phyloP scores from a whole-genome alignment of 2,113 vertebrate species.

The Gopherus evgoodei region DNA sequence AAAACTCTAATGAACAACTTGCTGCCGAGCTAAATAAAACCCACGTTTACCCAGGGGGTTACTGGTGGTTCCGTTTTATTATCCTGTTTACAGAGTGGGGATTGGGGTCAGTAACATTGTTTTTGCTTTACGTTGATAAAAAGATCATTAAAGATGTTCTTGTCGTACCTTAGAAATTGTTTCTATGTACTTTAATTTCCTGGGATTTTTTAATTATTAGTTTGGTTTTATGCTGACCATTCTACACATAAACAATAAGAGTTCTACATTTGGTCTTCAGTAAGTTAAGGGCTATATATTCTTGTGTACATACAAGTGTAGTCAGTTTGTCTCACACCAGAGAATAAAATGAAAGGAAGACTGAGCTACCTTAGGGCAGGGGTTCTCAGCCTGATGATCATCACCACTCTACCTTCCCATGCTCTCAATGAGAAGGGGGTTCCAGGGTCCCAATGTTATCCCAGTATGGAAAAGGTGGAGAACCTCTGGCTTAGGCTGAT shows the following conservation, averaged over 20 bases:
- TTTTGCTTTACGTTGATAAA: not conserved
- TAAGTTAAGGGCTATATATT: not conserved
- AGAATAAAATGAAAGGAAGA: not conserved
- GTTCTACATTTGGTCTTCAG: not conserved
- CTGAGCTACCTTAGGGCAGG: not conserved
- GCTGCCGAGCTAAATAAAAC: not conserved
- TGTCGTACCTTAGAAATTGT: not conserved
- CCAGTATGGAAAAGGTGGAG: not conserved
- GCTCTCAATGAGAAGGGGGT: not conserved
- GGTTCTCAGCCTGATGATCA: not conserved
- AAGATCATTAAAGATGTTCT: not conserved
- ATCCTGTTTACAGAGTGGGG: not conserved
- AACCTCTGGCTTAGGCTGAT: not conserved
- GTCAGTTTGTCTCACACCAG: not conserved
- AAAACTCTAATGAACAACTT: conserved; percentile 23
- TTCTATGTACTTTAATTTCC: accelerated
- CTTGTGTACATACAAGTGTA: not conserved
- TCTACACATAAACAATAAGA: not conserved
- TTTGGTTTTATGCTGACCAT: not conserved
- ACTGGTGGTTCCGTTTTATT: not conserved
- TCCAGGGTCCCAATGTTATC: not conserved
- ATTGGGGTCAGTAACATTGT: not conserved
- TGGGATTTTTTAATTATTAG: not conserved
- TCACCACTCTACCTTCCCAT: not conserved
- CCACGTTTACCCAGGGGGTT: not conserved